Percentiles rank a stretch among this genome's conserved stretches.
Conservation (phyloP, 2,113 vertebrate genomes). For the Heteronetta atricapilla region DNA sequence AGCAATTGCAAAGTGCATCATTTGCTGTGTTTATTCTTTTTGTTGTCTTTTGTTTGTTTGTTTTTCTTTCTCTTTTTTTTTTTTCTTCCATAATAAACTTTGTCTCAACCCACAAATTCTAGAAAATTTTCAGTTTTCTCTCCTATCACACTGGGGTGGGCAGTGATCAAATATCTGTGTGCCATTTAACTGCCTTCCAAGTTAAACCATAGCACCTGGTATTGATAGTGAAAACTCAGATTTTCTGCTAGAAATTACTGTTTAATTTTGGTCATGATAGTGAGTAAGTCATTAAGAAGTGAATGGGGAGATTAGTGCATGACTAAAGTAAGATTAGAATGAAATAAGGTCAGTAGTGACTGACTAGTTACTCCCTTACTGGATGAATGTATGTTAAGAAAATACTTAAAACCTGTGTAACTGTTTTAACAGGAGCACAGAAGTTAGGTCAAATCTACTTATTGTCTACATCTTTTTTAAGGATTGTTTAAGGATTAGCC, state of each 20-base stretch:
- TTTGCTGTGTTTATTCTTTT: background rate
- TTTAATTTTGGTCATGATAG: background rate
- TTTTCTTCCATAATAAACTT: background rate
- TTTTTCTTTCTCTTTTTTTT: background rate
- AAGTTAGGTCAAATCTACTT: background rate
- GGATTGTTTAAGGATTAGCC: background rate
- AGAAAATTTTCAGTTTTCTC: background rate
- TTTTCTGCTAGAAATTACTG: background rate
- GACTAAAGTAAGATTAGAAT: background rate
- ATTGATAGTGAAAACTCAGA: background rate
- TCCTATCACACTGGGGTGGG: background rate
- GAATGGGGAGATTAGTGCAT: background rate
- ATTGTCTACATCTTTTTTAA: background rate
- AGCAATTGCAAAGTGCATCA: background rate
- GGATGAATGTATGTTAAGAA: background rate
- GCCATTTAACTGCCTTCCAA: background rate
- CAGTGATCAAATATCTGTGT: background rate
- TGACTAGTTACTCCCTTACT: background rate
- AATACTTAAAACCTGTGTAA: background rate
- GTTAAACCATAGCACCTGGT: no score
- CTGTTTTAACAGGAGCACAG: background rate
- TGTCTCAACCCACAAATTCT: background rate
- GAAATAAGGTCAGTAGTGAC: background rate
- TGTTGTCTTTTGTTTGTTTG: background rate
- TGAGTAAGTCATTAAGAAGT: background rate